Conservation (phyloP, 2,113 vertebrate species). For the cattle (Bos taurus) region ARS-UCD2.0 NC_037343.1:49775001-49775500, state of each 20-base stretch:
- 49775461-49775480: too few species aligned
- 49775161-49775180: rapidly evolving
- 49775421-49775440: too few species aligned
- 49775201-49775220: rapidly evolving
- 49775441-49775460: rapidly evolving
- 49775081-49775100: neutral
- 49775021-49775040: neutral
- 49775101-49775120: neutral
- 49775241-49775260: rapidly evolving
- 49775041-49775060: neutral
- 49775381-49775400: rapidly evolving
- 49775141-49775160: neutral
- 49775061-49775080: neutral
- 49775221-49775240: rapidly evolving
- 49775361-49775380: rapidly evolving
- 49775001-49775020: rapidly evolving
- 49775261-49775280: rapidly evolving
- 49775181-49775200: too few species aligned
- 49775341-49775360: neutral
- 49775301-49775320: too few species aligned
- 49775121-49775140: neutral
- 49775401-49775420: neutral
- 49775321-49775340: too few species aligned
- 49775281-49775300: too few species aligned
- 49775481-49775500: neutral